Percentiles rank a stretch among this genome's conserved stretches.
These are phyloP conservation scores for Nothocercus julius DNA, from an alignment of 2,113 vertebrate genomes.

Conservation along the genomic window DNA sequence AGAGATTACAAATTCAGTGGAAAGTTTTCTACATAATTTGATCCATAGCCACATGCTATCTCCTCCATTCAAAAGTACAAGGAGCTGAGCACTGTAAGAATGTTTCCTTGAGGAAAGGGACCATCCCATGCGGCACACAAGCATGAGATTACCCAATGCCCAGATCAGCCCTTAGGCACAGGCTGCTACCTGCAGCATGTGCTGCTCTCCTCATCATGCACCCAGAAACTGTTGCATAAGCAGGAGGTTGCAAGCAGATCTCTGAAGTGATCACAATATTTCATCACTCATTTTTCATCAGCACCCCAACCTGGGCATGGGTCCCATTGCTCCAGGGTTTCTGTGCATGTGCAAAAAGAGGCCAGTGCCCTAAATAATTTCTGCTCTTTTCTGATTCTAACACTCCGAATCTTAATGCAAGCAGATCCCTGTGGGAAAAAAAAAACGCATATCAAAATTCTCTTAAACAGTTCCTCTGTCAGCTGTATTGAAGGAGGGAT, in stretches of 20 bases:
- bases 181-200: background rate
- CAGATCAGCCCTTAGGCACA: background rate
- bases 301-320: background rate
- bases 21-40: conserved; percentile 25
- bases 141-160: background rate
- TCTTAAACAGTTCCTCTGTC: background rate
- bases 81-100: background rate
- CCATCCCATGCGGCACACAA: background rate
- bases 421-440: background rate
- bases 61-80: background rate
- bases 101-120: background rate
- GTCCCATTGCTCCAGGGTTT: background rate
- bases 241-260: background rate
- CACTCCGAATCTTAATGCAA: background rate
- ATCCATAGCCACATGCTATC: background rate
- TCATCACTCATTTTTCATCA: background rate
- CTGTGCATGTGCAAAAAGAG: background rate
- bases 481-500: background rate
- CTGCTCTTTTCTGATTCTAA: background rate
- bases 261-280: background rate
- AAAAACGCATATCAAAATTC: background rate
- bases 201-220: background rate
- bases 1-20: background rate
- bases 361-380: background rate
- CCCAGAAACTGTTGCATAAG: background rate